These are phyloP conservation scores for Ligdia adustata DNA, from an alignment of 2,888 invertebrate species.

Conservation along the genomic window DNA sequence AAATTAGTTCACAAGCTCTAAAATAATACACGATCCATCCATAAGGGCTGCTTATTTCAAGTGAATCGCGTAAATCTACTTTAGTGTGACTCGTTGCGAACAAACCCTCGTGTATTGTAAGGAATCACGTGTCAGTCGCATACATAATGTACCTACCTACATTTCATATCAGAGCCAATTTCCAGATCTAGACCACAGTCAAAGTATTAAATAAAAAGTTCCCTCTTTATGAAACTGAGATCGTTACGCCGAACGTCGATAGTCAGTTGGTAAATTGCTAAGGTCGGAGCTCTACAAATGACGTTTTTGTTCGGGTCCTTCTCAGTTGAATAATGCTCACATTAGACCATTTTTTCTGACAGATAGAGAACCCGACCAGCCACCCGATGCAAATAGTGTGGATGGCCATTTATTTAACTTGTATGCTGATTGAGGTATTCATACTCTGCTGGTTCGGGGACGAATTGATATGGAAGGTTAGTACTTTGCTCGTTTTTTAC, in stretches of 20 bases:
- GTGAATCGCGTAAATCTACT: too few species aligned
- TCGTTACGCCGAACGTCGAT: constrained; percentile 20
- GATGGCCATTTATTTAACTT: constrained; percentile 78
- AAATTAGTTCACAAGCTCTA: too few species aligned
- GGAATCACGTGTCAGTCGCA: too few species aligned
- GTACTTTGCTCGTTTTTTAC: constrained; percentile 32
- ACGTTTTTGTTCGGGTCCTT: constrained; percentile 36
- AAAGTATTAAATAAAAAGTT: constrained; percentile 13
- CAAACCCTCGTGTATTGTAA: too few species aligned
- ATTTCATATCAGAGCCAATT: background rate
- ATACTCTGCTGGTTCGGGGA: constrained; percentile 81
- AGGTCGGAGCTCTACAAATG: constrained; percentile 33
- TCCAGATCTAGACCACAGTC: constrained; percentile 2
- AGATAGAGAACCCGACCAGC: constrained; percentile 76
- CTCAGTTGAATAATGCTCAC: constrained; percentile 34
- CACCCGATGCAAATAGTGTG: constrained; percentile 79
- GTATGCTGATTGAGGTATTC: constrained; percentile 79
- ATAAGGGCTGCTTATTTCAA: too few species aligned
- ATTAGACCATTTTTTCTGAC: constrained; percentile 40
- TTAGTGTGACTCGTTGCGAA: too few species aligned
- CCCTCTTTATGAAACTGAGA: constrained; percentile 12
- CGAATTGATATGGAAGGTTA: constrained; percentile 76
- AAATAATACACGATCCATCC: too few species aligned
- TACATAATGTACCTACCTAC: background rate
- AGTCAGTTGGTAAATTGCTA: constrained; percentile 32